Percentiles rank a stretch among this genome's conserved stretches.
Conservation (phyloP, 1,140 invertebrate species). For the Thrips palmi region DNA sequence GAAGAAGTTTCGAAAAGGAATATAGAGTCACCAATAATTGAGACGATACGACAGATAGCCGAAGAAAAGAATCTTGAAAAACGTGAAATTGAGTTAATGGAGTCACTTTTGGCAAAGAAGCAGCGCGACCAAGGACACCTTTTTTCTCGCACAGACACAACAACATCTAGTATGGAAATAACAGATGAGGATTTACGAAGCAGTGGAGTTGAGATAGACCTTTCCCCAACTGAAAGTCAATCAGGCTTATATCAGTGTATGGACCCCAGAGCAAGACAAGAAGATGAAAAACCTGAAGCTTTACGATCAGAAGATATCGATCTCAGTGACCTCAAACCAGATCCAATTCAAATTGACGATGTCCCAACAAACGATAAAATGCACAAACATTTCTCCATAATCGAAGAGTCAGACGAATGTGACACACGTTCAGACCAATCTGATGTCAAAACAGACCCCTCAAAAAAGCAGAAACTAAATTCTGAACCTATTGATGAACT, state of each 20-base stretch:
- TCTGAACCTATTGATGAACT: conserved; percentile 19
- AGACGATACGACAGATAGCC: conserved; percentile 20
- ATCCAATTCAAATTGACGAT: no score
- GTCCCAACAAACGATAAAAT: no score
- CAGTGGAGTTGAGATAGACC: conserved; percentile 44
- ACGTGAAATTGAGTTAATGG: conserved; percentile 25
- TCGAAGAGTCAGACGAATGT: no score
- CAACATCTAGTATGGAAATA: conserved; percentile 40
- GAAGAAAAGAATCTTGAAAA: conserved; percentile 26
- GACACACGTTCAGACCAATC: no score
- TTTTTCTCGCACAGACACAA: conserved; percentile 29
- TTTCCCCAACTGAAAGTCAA: conserved; percentile 41
- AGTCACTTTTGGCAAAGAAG: conserved; percentile 28
- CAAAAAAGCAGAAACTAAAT: conserved; percentile 7
- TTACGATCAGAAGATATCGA: conserved; percentile 23
- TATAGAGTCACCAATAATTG: conserved; percentile 13
- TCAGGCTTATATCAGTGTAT: no score
- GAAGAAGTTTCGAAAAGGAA: conserved; percentile 25
- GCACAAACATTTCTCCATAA: conserved; percentile 8
- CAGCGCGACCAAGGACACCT: conserved; percentile 24
- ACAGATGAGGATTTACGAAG: conserved; percentile 44
- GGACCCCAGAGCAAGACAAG: no score
- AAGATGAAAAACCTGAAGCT: conserved; percentile 7
- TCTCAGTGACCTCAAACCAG: no score
- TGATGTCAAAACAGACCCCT: no score